Evolutionary conservation across 2,888 invertebrate species (phyloP), one percentile per base, ranked within the genome.

Genomic region (Caenorhabditis doughertyi): DNA sequence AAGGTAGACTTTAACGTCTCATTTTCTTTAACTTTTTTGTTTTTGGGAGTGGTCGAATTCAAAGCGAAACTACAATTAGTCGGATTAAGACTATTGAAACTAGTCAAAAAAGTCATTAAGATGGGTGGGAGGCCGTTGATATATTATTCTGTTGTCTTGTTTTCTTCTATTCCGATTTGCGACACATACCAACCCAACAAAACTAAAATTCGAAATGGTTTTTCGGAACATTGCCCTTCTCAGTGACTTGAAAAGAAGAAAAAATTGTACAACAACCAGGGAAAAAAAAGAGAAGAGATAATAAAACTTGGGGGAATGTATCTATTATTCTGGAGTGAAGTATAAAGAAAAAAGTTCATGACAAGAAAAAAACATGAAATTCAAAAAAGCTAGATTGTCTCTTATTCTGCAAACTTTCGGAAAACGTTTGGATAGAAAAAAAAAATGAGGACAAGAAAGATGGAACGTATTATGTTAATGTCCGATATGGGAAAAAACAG

Each of bases 71-170:
- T 53, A 29, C 44, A 62, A 62, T 60, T 72, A 62, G 64, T 32
- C 23, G 53, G 49, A 51, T 62, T 51, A 72, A 62, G 60, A 71
- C 44, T 35, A 49, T n/a, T n/a, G 11, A 49, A 58, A 56, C 23
- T 25, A 65, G 55, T n/a, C n/a, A 56, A 68, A 77, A 73, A 76
- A 77, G 77, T 62, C 77, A 70, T 77, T 77, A 68, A 68, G 29
- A 44, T 68, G 74, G 65, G 49, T 51, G 77, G 77, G 67, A 62
- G 77, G 68, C 51, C 60, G 42, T 70, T 70, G 77, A 77, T 77
- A 68, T 42, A 77, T 77, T 77, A 77, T 77, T 77, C 76, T 49
- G 67, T 47, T 44, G 56, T 64, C 62, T 73, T 23, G 39, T 58
- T 58, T 27, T 35, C 35, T 23, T 56, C 39, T 4, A 49, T 47